Percentiles rank a stretch among this genome's conserved stretches.
Conservation (phyloP, 2,797 vertebrate genomes). For the Coregonus suidteri region DNA sequence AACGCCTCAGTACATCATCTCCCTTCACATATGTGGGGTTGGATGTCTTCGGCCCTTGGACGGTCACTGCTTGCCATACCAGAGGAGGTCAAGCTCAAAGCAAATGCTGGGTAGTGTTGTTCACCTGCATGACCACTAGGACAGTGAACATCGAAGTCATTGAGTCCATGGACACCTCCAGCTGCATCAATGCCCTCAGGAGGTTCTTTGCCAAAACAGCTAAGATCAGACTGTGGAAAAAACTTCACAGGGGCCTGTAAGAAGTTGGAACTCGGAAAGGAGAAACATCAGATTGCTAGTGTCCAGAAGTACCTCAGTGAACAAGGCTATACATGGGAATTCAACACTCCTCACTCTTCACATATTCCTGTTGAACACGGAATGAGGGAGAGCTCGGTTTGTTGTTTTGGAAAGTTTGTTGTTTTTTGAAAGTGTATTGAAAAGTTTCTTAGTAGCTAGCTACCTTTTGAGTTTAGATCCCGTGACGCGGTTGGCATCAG, state of each 20-base stretch:
- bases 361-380: not conserved
- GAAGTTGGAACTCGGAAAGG: too few species aligned
- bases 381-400: too few species aligned
- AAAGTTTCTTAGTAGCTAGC: too few species aligned
- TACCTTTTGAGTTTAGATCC: too few species aligned
- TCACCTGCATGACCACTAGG: constrained; percentile 9
- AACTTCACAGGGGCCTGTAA: too few species aligned
- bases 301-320: not conserved
- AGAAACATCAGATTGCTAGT: not conserved
- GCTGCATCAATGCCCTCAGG: too few species aligned
- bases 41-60: constrained; percentile 22
- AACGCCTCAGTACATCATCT: not conserved
- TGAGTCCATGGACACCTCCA: too few species aligned
- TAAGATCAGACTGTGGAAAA: constrained; percentile 7
- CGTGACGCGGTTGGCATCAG: too few species aligned
- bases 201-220: not conserved
- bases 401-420: too few species aligned
- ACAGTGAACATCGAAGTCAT: not conserved
- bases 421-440: too few species aligned
- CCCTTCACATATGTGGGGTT: constrained; percentile 15
- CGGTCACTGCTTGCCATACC: not conserved
- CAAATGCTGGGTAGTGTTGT: constrained; percentile 11
- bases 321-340: not conserved
- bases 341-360: not conserved
- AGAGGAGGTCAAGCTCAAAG: constrained; percentile 3